phyloP scores from a whole-genome alignment of 2,113 vertebrate species.

The Theristicus caerulescens region DNA sequence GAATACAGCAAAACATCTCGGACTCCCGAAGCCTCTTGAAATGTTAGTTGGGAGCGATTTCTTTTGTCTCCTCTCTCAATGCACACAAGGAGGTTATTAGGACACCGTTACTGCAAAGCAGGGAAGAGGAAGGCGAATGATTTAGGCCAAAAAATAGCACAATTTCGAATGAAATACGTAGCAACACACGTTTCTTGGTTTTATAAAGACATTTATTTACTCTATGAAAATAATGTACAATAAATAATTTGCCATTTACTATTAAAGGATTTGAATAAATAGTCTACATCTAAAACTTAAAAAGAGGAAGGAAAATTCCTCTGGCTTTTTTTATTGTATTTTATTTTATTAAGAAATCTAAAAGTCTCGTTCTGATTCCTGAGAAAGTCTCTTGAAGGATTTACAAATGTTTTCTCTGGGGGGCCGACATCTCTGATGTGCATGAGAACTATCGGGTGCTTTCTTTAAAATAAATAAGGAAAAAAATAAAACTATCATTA shows the following conservation, averaged over 20 bases:
- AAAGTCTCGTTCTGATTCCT: constrained; percentile 77
- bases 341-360: constrained; percentile 70
- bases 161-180: background rate
- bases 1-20: background rate
- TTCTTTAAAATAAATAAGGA: constrained; percentile 51
- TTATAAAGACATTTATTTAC: constrained; percentile 87
- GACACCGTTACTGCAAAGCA: background rate
- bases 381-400: constrained; percentile 80
- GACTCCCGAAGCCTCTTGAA: background rate
- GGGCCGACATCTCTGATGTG: background rate
- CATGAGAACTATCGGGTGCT: background rate
- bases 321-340: background rate
- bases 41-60: background rate
- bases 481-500: constrained; percentile 38
- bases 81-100: background rate
- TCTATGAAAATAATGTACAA: constrained; percentile 99
- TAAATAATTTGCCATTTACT: constrained; percentile 98
- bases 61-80: background rate
- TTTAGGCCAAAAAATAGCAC: background rate
- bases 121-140: background rate
- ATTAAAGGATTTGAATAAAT: constrained; percentile 99
- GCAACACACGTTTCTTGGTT: background rate
- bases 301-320: constrained; percentile 71
- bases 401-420: constrained; percentile 60
- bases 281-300: constrained; percentile 90